Percentiles rank a stretch among this genome's conserved stretches.
Evolutionary conservation across 2,888 invertebrate species (phyloP).

Genomic region (Alsophila aescularia): DNA sequence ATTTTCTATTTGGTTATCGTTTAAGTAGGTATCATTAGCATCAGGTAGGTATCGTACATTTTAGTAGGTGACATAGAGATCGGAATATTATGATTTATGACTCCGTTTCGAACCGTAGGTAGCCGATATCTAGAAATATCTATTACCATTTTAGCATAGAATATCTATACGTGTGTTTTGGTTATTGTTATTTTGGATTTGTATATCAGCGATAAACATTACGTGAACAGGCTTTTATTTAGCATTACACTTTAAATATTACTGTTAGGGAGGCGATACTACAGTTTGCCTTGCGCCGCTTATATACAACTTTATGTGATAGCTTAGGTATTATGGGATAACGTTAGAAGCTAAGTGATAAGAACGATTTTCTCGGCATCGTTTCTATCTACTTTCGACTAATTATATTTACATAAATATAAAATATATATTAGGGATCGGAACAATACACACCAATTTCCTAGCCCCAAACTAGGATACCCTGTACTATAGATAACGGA

Average conservation of each 20-base stretch:
- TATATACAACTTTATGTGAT: constrained; percentile 11
- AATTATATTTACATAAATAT: background rate
- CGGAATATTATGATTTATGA: background rate
- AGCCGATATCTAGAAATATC: no score
- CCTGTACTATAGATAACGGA: no score
- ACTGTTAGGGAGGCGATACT: constrained; percentile 15
- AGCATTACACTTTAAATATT: background rate
- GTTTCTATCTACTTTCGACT: constrained; percentile 6
- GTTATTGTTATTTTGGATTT: background rate
- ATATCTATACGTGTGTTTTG: no score
- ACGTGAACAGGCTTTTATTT: background rate
- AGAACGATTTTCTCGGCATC: constrained; percentile 12
- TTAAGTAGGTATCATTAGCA: constrained; percentile 49
- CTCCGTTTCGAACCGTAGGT: no score
- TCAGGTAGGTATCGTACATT: no score
- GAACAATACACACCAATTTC: no score
- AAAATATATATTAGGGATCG: background rate
- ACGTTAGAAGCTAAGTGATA: constrained; percentile 3
- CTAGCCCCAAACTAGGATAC: no score
- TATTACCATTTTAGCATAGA: no score
- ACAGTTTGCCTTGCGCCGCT: constrained; percentile 16
- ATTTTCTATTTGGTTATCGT: constrained; percentile 58
- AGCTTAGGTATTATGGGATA: constrained; percentile 1
- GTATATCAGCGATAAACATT: background rate
- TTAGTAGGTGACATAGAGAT: background rate